Evolutionary conservation across 2,888 invertebrate genomes (phyloP).

Genomic region (Drosophila nr. fundita): DNA sequence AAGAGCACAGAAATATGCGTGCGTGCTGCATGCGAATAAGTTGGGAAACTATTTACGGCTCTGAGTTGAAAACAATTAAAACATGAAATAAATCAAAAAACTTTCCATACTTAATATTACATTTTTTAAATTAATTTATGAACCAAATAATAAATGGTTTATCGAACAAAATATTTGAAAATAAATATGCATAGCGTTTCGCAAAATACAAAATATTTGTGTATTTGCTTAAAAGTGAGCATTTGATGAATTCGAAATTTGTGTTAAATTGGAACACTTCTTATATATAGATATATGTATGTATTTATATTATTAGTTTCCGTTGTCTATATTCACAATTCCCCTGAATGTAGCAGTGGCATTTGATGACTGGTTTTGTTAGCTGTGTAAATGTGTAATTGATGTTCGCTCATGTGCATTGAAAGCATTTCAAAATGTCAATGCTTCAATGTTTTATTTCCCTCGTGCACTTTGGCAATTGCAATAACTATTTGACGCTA

Average conservation of each 20-base stretch:
- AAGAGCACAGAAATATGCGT: background rate
- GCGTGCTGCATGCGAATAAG: background rate
- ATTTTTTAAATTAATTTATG: background rate
- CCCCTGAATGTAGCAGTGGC: background rate
- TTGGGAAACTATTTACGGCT: background rate
- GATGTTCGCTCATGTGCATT: slow-evolving; percentile 56
- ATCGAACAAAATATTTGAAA: background rate
- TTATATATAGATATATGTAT: slow-evolving; percentile 3
- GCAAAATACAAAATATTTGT: slow-evolving; percentile 2
- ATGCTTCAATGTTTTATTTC: slow-evolving; percentile 54
- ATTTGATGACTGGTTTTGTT: slow-evolving; percentile 26
- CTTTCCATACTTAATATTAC: background rate
- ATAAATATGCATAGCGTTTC: slow-evolving; percentile 2
- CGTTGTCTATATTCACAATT: slow-evolving; percentile 15
- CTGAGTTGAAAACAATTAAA: background rate
- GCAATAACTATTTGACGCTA: slow-evolving; percentile 33
- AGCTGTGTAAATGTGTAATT: slow-evolving; percentile 51
- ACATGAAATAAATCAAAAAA: background rate
- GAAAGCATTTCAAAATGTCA: slow-evolving; percentile 73
- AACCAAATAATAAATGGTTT: background rate
- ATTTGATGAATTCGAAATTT: slow-evolving; percentile 34
- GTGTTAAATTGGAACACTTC: slow-evolving; percentile 17
- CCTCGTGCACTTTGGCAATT: slow-evolving; percentile 26
- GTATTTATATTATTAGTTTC: slow-evolving; percentile 19
- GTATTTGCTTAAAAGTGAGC: background rate